phyloP scores from a whole-genome alignment of 2,888 invertebrate species.

The Callyntrura guangdongensis region DNA sequence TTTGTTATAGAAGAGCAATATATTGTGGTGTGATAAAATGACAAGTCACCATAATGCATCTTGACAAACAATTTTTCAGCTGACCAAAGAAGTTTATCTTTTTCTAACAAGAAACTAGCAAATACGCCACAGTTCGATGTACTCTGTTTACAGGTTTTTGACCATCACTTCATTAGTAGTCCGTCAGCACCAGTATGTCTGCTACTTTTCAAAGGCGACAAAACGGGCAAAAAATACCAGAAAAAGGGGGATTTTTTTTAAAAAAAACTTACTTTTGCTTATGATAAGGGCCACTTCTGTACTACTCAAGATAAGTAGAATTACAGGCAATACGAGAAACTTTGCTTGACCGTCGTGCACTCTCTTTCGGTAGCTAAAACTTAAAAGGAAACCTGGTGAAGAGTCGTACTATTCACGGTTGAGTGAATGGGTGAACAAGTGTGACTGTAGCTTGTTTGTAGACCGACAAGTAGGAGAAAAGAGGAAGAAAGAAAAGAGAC shows the following conservation, averaged over 20 bases:
- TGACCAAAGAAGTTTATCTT: background rate
- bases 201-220: conserved; percentile 26
- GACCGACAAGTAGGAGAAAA: conserved; percentile 10
- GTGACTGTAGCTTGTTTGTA: conserved; percentile 59
- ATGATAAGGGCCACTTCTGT: conserved; percentile 52
- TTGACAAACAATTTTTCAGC: no score
- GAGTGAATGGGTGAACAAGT: conserved; percentile 67
- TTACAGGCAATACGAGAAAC: background rate
- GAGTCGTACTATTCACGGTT: conserved; percentile 16
- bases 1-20: background rate
- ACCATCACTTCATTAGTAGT: conserved; percentile 65
- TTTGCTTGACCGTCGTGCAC: background rate
- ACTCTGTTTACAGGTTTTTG: background rate
- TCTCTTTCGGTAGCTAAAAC: conserved; percentile 56
- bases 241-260: conserved; percentile 13
- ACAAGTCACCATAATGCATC: no score
- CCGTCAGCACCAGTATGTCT: conserved; percentile 54
- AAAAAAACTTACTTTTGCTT: conserved; percentile 24
- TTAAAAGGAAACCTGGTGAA: conserved; percentile 17
- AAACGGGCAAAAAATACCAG: conserved; percentile 14
- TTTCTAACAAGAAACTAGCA: background rate
- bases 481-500: background rate
- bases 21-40: background rate
- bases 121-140: background rate
- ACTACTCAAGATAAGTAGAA: conserved; percentile 44